Evolutionary conservation across 1,140 invertebrate species (phyloP), one percentile per base, ranked within the genome.

Genomic region (Dendroctonus ponderosae): DNA sequence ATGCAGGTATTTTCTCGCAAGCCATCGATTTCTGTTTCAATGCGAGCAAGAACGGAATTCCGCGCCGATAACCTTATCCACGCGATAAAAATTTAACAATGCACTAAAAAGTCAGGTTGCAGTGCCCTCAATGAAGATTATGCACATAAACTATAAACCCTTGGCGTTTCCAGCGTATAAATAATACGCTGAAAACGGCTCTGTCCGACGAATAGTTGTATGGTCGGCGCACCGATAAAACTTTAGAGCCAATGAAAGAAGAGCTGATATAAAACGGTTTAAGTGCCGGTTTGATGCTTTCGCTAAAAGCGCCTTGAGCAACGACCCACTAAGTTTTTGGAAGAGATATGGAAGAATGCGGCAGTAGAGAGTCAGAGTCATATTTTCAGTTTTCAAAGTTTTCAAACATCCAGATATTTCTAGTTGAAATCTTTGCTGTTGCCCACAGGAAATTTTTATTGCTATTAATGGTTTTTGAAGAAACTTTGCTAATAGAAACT

Each of bases 111-210:
- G 7, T 44, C 46, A 58, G 56, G 53, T 56, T 39, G 41, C 53
- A 26, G 53, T 11, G 8, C 11, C 14, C 26, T 4, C 39, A n/a
- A 56, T 56, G 39, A 56, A 56, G 53, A 56, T 56, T 56, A 56
- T 56, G 37, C 53, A 56, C 53, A 56, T 56, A 56, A 56, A 58
- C 56, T 44, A 58, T 58, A 58, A 58, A 58, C 44, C 56, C 11
- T 58, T 12, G 11, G 56, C 42, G 56, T n/a, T 44, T 14, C 8
- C 14, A 44, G 41, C 43, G 42, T 58, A 58, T 58, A 58, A 58
- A 58, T 58, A 44, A 58, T 58, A 44, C 56, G 41, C 46, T 58
- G 44, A 58, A 58, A 58, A 40, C 38, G 40, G 42, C 56, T 44
- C 42, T 38, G 12, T 58, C 56, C 56, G 56, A 58, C 26, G 42